Evolutionary conservation across 2,113 vertebrate genomes (phyloP).

Genomic region (Perca fluviatilis): DNA sequence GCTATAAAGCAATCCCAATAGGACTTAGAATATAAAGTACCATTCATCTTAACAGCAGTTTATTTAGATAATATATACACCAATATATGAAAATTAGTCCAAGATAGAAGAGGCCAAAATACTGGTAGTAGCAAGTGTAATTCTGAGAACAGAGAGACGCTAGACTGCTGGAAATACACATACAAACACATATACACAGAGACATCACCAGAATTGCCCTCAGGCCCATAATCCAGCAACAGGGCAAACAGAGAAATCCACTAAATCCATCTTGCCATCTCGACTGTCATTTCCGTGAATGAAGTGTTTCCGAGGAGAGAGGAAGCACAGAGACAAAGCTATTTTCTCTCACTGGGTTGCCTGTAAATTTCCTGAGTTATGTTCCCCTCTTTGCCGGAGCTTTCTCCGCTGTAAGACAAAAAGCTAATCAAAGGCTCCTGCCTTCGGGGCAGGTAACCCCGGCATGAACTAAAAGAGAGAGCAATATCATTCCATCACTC

Average conservation of each 20-base stretch:
- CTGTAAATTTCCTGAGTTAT: slow-evolving; percentile 81
- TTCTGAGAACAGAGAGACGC: not conserved
- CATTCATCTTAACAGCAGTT: not conserved
- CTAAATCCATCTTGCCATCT: slow-evolving; percentile 35
- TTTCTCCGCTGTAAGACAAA: slow-evolving; percentile 86
- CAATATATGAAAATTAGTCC: not conserved
- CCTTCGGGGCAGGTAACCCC: slow-evolving; percentile 88
- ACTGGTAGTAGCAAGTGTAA: not conserved
- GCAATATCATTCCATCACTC: slow-evolving; percentile 90
- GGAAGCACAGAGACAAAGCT: slow-evolving; percentile 69
- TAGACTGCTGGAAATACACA: not conserved
- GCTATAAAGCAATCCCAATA: not conserved
- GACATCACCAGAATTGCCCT: not conserved
- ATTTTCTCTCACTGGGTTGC: slow-evolving; percentile 72
- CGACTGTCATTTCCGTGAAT: slow-evolving; percentile 38
- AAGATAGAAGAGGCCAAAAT: not conserved
- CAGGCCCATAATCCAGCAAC: not conserved
- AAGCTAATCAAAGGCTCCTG: slow-evolving; percentile 89
- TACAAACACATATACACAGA: not conserved
- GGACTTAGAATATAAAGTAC: not conserved
- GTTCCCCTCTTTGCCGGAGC: slow-evolving; percentile 77
- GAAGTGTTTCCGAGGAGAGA: slow-evolving; percentile 36
- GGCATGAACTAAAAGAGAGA: slow-evolving; percentile 87
- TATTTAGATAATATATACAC: not conserved
- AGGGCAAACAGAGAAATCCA: slow-evolving; percentile 23